Base-by-base conservation (phyloP, 2,888 invertebrate species). In the Macroteleia sp. region DNA sequence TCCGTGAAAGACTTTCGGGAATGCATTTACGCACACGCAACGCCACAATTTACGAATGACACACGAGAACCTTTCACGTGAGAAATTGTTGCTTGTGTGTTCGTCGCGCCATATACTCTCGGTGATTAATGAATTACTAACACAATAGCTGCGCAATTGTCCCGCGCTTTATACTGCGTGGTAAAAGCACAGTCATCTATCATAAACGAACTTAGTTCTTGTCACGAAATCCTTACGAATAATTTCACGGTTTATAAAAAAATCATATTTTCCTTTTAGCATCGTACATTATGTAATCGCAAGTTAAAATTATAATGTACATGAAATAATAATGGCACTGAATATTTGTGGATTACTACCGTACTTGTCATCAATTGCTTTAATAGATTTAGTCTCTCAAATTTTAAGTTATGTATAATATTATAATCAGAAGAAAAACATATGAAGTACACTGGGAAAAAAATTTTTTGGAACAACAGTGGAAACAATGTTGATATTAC, bases 81-180 rank as follows among this genome's bases (percentile, higher is more conserved):
- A 67, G 73, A 62, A 73, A 73, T 73, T 54, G 67, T 57, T 73
- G 46, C 67, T 61, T 42, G 61, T 57, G 76, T 59, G 62, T 57
- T 75, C 48, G 54, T n/a, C n/a, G n/a, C 61, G 56, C 56, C 69
- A 77, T 54, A 71, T 41, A 66, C 64, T 41, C 36, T n/a, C 22
- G 30, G 67, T 73, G 77, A 77, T 77, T 77, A 77, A 77, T 77
- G 77, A 71, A 77, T 67, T 77, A 56, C 73, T 50, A 67, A 50
- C 62, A 77, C 71, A 77, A 77, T 77, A 52, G 73, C 36, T 20
- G 56, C 20, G 67, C 73, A 73, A 77, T 73, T 77, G 73, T 73
- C 69, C 69, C 41, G 52, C 67, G 71, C 76, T 66, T 70, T 64
- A 64, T 25, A 41, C 34, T 42, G 2, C 50, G 48, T 16, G 57